Base-by-base conservation (phyloP, 2,888 invertebrate species). In the Pterobdella sp. region DNA sequence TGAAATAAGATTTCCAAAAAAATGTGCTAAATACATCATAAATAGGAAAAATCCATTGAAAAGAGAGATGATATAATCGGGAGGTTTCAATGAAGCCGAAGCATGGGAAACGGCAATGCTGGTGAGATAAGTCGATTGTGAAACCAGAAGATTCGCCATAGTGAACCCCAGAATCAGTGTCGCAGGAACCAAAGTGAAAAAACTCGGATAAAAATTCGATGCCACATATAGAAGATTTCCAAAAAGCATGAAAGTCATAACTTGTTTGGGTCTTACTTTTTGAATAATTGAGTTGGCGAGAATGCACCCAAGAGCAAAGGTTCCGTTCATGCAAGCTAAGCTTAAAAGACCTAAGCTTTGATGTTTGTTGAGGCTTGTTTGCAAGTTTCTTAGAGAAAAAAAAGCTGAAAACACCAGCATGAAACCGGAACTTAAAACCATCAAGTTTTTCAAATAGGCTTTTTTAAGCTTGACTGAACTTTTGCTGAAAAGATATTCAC, bases 31-130 rank as follows among this genome's bases (percentile, higher is more conserved):
- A 37, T 80, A 81, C 56, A 79, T 77, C 35, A 80, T 77, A 52
- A 82, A 76, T 72, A 80, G 80, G 73, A 81, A 81, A 66, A 80
- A 77, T 4, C 82, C 82, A 75, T 81, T 81, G 75, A 79, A 82
- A 36, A 77, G 78, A 52, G 79, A 79, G 42, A 80, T 78, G 2
- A 81, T 78, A 66, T 77, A 74, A 22, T 79, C 80, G 34, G 78
- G 77, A 29, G 75, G 72, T 69, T 80, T 77, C 34, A 76, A 76
- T 37, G 79, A 79, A 66, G 76, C 77, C 10, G 77, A 73, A 0
- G 81, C 79, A 74, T 79, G 79, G 1, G 79, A 77, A 14, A 79
- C 73, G 1, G 81, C 80, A 3, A 81, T 76, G 72, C 80, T 80
- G 10, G 81, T 81, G 26, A 81, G 76, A 75, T 82, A 82, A 0